phyloP scores from a whole-genome alignment of 2,113 vertebrate genomes.

The Illadopsis cleaveri region DNA sequence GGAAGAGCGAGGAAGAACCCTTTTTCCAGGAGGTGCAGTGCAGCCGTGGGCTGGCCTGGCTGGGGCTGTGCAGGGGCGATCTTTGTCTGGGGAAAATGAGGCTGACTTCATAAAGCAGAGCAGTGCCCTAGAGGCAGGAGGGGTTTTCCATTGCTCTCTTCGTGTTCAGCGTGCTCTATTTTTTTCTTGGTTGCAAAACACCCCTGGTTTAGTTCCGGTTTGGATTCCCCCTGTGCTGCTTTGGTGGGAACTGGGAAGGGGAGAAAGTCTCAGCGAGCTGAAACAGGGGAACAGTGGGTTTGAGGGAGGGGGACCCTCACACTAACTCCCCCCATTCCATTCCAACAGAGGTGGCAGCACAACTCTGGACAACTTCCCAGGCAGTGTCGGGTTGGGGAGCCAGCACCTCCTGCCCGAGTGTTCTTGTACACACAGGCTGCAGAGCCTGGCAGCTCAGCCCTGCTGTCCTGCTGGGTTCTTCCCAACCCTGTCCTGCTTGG shows the following conservation, averaged over 20 bases:
- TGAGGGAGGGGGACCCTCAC: rapidly evolving
- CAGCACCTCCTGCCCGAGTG: background rate
- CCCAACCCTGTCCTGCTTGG: background rate
- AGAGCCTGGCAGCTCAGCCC: background rate
- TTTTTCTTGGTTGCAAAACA: background rate
- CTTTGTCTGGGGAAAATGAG: background rate
- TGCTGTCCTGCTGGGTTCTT: rapidly evolving
- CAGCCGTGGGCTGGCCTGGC: background rate
- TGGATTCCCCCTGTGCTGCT: background rate
- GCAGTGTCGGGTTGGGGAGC: rapidly evolving
- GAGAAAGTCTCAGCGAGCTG: background rate
- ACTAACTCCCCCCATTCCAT: background rate
- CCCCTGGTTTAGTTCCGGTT: background rate
- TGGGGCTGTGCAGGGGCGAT: rapidly evolving
- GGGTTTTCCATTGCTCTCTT: background rate
- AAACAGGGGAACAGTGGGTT: background rate
- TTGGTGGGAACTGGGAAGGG: background rate
- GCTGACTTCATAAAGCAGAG: background rate
- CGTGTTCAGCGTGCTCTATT: background rate
- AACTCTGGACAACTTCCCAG: background rate
- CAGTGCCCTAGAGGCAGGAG: background rate
- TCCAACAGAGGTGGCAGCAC: background rate
- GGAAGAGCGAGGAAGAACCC: background rate
- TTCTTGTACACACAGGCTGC: background rate
- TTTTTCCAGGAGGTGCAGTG: rapidly evolving